A percentile compares a stretch with the other conserved stretches of the same genome.
phyloP scores from a whole-genome alignment of 53 echinoderm and acorn worm genomes.

The Luidia sarsii region DNA sequence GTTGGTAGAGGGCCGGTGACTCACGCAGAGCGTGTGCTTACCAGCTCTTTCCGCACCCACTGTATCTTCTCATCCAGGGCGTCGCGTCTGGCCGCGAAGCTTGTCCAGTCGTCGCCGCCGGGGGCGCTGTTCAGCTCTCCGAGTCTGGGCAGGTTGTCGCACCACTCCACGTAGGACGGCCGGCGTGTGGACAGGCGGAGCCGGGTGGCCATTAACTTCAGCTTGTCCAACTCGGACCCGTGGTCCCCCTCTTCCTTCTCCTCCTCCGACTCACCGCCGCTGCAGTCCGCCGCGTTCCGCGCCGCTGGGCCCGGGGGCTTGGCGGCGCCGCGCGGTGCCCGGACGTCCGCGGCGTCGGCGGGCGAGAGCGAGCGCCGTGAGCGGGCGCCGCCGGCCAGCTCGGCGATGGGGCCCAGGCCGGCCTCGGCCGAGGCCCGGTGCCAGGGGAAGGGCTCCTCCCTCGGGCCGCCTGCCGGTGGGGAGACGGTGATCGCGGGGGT shows the following conservation, averaged over 20 bases:
- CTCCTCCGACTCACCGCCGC: too few species aligned
- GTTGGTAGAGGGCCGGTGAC: too few species aligned
- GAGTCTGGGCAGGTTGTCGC: constrained; percentile 38
- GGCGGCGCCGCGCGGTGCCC: neutral
- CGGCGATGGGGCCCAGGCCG: too few species aligned
- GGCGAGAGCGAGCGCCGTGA: neutral
- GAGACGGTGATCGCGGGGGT: constrained; percentile 12
- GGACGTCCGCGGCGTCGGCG: neutral
- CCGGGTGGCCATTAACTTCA: constrained; percentile 51
- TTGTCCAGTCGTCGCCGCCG: neutral
- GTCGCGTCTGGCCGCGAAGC: neutral
- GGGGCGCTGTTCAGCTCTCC: neutral
- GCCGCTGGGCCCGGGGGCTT: neutral
- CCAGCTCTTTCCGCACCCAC: constrained; percentile 55
- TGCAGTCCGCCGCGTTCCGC: too few species aligned
- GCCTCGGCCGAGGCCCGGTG: neutral
- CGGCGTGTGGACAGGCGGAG: constrained; percentile 41
- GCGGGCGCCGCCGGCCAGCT: neutral
- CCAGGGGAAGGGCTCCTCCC: neutral
- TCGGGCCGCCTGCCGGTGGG: constrained; percentile 12
- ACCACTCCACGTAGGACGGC: constrained; percentile 58
- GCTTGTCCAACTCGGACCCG: constrained; percentile 8
- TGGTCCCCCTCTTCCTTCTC: too few species aligned
- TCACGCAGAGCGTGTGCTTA: too few species aligned
- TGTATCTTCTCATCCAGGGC: constrained; percentile 10